Conservation (phyloP, 2,888 invertebrate species). For the Physocephala rufipes region DNA sequence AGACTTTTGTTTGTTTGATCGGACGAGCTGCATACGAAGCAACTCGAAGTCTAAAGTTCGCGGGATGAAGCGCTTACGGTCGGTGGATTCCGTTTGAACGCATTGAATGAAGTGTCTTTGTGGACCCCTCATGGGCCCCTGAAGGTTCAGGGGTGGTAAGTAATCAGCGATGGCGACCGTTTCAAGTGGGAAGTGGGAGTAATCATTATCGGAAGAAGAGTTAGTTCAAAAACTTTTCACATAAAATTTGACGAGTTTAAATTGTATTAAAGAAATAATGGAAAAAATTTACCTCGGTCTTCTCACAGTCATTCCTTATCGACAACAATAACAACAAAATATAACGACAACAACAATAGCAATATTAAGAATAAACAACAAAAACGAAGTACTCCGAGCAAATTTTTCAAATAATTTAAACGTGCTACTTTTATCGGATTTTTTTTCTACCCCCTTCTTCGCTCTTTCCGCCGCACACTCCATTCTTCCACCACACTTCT, state of each 20-base stretch:
- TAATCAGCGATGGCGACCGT: not conserved
- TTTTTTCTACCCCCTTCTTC: not conserved
- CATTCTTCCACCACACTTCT: not conserved
- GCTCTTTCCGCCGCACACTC: not conserved
- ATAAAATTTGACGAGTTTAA: slow-evolving; percentile 50
- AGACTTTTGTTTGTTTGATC: not conserved
- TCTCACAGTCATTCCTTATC: not conserved
- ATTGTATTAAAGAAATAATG: slow-evolving; percentile 45
- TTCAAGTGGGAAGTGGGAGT: not conserved
- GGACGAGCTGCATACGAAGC: not conserved
- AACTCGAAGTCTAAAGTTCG: not conserved
- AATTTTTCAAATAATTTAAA: slow-evolving; percentile 32
- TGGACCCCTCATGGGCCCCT: too few species aligned
- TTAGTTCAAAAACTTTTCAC: slow-evolving; percentile 45
- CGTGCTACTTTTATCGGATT: slow-evolving; percentile 28
- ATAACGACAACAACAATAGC: not conserved
- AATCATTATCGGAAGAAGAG: slow-evolving; percentile 14
- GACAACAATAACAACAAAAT: not conserved
- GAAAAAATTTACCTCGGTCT: slow-evolving; percentile 23
- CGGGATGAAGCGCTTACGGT: not conserved
- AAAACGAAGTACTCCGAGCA: not conserved
- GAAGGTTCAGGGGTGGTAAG: too few species aligned
- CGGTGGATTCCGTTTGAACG: not conserved
- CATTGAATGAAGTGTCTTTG: not conserved
- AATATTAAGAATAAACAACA: too few species aligned